phyloP scores from a whole-genome alignment of 2,113 vertebrate species.

The Bettongia penicillata region DNA sequence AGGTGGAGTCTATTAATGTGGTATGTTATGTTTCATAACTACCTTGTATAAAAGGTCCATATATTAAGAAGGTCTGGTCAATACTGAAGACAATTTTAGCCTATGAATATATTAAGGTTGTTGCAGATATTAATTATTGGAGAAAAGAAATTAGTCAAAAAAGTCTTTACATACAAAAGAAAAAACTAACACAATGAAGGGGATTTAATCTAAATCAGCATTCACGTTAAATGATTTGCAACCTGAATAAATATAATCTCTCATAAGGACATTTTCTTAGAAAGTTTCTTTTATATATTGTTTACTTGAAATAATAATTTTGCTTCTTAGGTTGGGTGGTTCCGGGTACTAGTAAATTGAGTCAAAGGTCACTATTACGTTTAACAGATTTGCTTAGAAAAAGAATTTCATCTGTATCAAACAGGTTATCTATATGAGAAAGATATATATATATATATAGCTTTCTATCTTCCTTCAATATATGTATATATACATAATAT shows the following conservation, averaged over 20 bases:
- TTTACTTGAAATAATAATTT: neutral
- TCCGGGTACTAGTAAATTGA: slow-evolving; percentile 28
- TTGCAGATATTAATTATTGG: neutral
- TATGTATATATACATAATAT: too few relatives aligned
- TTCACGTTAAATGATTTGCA: neutral
- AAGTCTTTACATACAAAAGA: neutral
- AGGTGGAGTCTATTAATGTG: neutral
- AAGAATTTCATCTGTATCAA: too few relatives aligned
- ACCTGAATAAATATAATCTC: neutral
- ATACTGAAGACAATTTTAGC: neutral
- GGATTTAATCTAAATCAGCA: neutral
- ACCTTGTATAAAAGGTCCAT: neutral
- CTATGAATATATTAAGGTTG: neutral
- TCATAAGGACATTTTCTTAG: neutral
- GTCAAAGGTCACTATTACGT: too few relatives aligned
- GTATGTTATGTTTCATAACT: neutral
- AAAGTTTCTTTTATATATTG: neutral
- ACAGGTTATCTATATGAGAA: too few relatives aligned
- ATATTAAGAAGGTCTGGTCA: neutral
- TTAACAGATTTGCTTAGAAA: too few relatives aligned
- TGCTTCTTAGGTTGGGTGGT: slow-evolving; percentile 29
- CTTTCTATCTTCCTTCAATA: too few relatives aligned
- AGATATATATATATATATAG: too few relatives aligned
- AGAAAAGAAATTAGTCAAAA: neutral
- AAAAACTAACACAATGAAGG: neutral